Conservation (phyloP, 2,888 invertebrate species). For the Epicampocera succincta region DNA sequence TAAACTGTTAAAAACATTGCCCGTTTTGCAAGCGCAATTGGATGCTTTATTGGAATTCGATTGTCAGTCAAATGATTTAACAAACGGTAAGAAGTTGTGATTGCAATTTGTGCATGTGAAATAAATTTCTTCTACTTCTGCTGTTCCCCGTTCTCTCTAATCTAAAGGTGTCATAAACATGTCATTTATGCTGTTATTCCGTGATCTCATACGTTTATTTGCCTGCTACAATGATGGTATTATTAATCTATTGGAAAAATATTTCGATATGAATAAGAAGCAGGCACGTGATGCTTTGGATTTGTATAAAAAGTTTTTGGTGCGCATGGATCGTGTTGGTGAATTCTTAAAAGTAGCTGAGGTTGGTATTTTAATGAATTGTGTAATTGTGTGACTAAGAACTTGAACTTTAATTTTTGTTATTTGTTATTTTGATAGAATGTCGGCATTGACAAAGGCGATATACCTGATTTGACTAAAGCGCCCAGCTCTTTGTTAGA, state of each 20-base stretch:
- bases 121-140: slow-evolving; percentile 2
- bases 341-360: slow-evolving; percentile 96
- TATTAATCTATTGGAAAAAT: slow-evolving; percentile 99
- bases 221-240: slow-evolving; percentile 99
- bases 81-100: slow-evolving; percentile 85
- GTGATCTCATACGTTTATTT: slow-evolving; percentile 99
- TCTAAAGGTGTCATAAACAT: slow-evolving; percentile 94
- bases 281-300: slow-evolving; percentile 98
- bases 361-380: slow-evolving; percentile 77
- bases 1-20: slow-evolving; percentile 97
- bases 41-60: slow-evolving; percentile 98
- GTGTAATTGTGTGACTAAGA: slow-evolving; percentile 5
- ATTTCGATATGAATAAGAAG: slow-evolving; percentile 99
- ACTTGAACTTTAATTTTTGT: slow-evolving; percentile 21
- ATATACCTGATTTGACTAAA: slow-evolving; percentile 98
- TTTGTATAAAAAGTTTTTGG: slow-evolving; percentile 98
- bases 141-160: neutral
- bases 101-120: neutral
- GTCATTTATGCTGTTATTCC: slow-evolving; percentile 99
- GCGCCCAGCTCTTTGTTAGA: slow-evolving; percentile 98
- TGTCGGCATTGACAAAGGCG: slow-evolving; percentile 98
- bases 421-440: slow-evolving; percentile 83
- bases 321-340: slow-evolving; percentile 98
- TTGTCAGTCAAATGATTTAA: slow-evolving; percentile 97
- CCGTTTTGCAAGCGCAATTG: slow-evolving; percentile 96